Conservation (phyloP, 2,797 vertebrate species). For the Myotis daubentonii region DNA sequence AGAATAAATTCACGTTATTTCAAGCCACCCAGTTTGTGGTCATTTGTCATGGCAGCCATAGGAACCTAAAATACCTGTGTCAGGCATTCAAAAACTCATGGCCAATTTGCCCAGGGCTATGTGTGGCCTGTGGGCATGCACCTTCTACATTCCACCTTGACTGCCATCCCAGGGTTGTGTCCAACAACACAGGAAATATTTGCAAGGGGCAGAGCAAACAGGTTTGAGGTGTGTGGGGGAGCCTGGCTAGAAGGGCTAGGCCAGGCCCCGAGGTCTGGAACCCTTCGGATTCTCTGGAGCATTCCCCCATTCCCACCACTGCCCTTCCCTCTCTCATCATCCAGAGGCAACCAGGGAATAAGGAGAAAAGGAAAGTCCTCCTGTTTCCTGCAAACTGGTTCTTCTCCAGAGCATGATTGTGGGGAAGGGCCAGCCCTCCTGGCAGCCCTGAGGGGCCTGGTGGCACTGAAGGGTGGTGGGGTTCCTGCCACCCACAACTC, state of each 20-base stretch:
- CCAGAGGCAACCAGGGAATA: background rate
- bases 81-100: background rate
- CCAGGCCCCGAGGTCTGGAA: background rate
- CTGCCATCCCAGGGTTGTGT: background rate
- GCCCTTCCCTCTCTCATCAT: too few species aligned
- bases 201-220: background rate
- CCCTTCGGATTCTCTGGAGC: background rate
- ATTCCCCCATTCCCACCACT: background rate
- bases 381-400: background rate
- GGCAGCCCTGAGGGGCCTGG: background rate
- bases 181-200: slow-evolving; percentile 10
- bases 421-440: too few species aligned
- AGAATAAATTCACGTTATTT: background rate
- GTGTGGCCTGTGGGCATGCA: background rate
- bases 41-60: background rate
- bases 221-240: background rate
- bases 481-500: too few species aligned
- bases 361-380: background rate
- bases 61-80: background rate
- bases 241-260: background rate
- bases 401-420: background rate
- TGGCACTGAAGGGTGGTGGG: background rate
- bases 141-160: background rate
- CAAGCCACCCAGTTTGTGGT: background rate
- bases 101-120: background rate